Conservation (phyloP, 2,888 invertebrate species). For the Spisula subtruncata region DNA sequence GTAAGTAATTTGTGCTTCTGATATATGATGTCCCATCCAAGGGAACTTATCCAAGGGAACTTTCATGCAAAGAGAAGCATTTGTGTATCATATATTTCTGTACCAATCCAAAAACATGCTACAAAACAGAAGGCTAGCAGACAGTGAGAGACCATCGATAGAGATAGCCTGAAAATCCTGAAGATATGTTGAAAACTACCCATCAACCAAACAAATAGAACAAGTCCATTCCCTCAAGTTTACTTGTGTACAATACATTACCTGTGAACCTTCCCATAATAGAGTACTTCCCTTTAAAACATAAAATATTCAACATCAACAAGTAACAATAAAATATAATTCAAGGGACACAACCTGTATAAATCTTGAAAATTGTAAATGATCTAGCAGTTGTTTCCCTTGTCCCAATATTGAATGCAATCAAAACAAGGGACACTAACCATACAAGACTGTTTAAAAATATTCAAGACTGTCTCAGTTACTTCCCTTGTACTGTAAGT, state of each 20-base stretch:
- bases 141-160: not conserved
- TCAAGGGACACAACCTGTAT: not conserved
- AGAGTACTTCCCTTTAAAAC: constrained; percentile 19
- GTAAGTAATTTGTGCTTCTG: too few relatives aligned
- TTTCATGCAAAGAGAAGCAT: too few relatives aligned
- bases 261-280: constrained; percentile 12
- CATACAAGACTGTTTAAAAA: not conserved
- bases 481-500: not conserved
- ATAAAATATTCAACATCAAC: not conserved
- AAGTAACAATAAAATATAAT: not conserved
- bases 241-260: constrained; percentile 5
- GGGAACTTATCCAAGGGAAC: too few relatives aligned
- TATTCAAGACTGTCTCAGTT: not conserved
- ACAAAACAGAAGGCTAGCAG: not conserved
- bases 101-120: constrained; percentile 18
- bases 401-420: too few relatives aligned
- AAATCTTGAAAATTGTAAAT: not conserved
- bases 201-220: not conserved
- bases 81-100: too few relatives aligned
- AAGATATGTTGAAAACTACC: not conserved
- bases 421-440: not conserved
- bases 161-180: not conserved
- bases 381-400: too few relatives aligned
- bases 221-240: constrained; percentile 1
- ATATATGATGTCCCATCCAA: too few relatives aligned